phyloP scores from a whole-genome alignment of 2,888 invertebrate genomes.

The Folsomia candida region DNA sequence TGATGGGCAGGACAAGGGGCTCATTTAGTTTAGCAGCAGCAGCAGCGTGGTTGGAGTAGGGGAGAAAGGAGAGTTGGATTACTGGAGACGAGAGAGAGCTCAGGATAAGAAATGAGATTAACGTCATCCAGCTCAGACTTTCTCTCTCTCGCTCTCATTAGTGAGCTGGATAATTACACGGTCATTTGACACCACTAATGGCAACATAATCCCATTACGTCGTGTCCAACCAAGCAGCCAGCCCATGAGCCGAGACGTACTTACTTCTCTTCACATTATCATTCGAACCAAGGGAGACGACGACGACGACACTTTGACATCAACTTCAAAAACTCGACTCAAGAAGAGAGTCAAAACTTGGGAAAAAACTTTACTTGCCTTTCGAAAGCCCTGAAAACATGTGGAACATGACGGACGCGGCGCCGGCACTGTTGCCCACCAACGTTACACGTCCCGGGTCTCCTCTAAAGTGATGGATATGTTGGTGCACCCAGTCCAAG shows the following conservation, averaged over 20 bases:
- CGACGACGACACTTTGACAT: no score
- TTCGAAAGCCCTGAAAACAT: conserved; percentile 52
- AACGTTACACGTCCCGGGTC: conserved; percentile 52
- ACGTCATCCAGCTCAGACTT: background rate
- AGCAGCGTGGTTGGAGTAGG: background rate
- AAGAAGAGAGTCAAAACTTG: no score
- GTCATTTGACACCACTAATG: background rate
- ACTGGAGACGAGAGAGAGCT: background rate
- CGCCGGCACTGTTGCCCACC: conserved; percentile 54
- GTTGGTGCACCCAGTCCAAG: conserved; percentile 53
- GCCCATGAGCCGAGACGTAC: no score
- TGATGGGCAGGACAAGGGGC: no score
- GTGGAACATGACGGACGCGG: conserved; percentile 53
- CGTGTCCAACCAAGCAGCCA: no score
- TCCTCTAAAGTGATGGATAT: conserved; percentile 53
- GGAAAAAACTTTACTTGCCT: no score
- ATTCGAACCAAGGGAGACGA: no score
- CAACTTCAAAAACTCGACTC: no score
- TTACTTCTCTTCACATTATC: no score
- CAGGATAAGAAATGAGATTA: background rate
- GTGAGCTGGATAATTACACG: background rate
- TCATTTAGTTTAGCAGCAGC: no score
- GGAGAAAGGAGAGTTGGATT: background rate
- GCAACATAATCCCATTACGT: background rate
- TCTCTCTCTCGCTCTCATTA: background rate